A percentile compares a stretch with the other conserved stretches of the same genome.
Conservation (phyloP, 2,888 invertebrate species). For the Lasioglossum vierecki region DNA sequence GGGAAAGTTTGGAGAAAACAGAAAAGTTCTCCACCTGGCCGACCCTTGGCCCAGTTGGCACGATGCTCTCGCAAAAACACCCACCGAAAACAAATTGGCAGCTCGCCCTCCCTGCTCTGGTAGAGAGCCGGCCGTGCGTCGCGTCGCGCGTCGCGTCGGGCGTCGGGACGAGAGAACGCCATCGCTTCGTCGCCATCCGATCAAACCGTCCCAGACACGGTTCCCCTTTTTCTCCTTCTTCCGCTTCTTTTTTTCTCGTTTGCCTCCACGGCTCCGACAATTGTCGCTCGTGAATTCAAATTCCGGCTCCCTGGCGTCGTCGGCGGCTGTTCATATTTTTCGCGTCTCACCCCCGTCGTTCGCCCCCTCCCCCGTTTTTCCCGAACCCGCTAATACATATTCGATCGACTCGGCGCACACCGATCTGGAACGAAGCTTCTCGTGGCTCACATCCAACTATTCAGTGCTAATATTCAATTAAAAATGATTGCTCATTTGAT, state of each 20-base stretch:
- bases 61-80: constrained; percentile 57
- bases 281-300: constrained; percentile 11
- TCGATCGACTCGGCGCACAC: background rate
- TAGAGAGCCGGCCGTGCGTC: constrained; percentile 35
- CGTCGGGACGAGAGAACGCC: background rate
- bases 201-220: constrained; percentile 53
- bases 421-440: background rate
- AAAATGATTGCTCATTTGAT: background rate
- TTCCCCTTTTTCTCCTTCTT: constrained; percentile 5
- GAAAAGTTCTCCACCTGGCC: constrained; percentile 19
- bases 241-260: background rate
- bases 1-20: constrained; percentile 28
- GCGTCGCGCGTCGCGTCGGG: background rate
- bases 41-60: constrained; percentile 71
- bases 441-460: background rate
- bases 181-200: constrained; percentile 61
- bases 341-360: background rate
- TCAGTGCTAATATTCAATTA: background rate
- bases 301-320: background rate
- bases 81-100: constrained; percentile 63
- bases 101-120: constrained; percentile 59
- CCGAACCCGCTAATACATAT: background rate
- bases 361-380: background rate
- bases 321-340: background rate
- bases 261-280: background rate